Evolutionary conservation across 2,113 vertebrate genomes (phyloP), one percentile per base, ranked within the genome.

Genomic region (Haemorhous mexicanus): DNA sequence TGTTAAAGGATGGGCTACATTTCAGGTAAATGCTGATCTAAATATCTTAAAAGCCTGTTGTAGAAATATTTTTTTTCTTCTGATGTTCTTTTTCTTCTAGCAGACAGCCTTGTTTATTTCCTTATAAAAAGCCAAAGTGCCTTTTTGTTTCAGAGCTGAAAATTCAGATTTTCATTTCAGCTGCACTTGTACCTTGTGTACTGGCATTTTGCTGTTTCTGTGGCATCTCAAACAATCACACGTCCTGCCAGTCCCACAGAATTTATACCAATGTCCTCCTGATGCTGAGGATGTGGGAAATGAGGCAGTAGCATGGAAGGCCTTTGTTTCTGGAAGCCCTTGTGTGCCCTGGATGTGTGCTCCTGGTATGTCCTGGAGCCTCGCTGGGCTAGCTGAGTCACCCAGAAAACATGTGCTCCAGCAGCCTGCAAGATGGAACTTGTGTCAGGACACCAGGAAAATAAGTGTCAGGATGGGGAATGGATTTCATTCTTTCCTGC

Each of bases 21-120:
- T 92, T 70, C 44, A 76, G 23, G 61, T 47, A 93, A 88, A 84
- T 44, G 67, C n/a, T 90, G 69, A 94, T 64, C 24, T 50, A 87
- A 96, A 87, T 74, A 56, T 59, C 19, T 73, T 82, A 70, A 94
- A 97, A 93, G 18, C 6, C 33, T 77, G 32, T 73, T 81, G 28
- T 64, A 80, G 41, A 85, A 74, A 21, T 89, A 76, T 70, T 94
- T 96, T 53, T 53, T 95, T 78, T 64, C n/a, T 91, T 64, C 50
- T 59, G 79, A 61, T 77, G 35, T 46, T 55, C 27, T 94, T 94
- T 96, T 89, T 33, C 67, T 87, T 82, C 68, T 53, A 81, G 39
- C 18, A 84, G 46, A 11, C 30, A 96, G 69, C 28, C 35, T 93
- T 91, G 68, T 83, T 95, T 87, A 35, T 35, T 58, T 58, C 9